phyloP scores from a whole-genome alignment of 2,888 invertebrate genomes.

The Limnephilus rhombicus region DNA sequence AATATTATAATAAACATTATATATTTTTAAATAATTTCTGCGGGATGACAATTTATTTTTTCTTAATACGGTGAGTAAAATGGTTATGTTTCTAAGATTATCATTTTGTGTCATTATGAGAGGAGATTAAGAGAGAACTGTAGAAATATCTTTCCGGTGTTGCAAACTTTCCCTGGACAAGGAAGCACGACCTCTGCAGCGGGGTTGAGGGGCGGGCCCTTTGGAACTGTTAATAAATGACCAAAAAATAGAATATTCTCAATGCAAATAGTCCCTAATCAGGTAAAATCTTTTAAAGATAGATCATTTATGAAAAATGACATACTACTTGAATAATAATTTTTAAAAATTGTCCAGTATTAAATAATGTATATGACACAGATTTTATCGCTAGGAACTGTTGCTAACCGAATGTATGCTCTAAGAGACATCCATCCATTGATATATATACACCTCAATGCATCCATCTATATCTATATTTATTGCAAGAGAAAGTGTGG shows the following conservation, averaged over 20 bases:
- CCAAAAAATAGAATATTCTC: background rate
- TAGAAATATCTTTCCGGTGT: conserved; percentile 70
- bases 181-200: conserved; percentile 73
- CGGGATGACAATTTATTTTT: background rate
- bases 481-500: background rate
- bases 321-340: background rate
- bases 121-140: conserved; percentile 69
- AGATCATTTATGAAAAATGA: no score
- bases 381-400: no score
- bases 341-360: no score
- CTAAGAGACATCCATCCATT: no score
- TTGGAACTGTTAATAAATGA: conserved; percentile 62
- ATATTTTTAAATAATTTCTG: background rate
- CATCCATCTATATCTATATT: no score
- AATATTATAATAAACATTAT: background rate
- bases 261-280: background rate
- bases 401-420: no score
- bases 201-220: conserved; percentile 68
- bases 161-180: conserved; percentile 74
- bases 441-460: no score
- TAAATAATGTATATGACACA: no score
- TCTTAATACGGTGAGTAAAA: background rate
- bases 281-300: background rate
- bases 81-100: background rate
- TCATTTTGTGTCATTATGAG: conserved; percentile 51